Base-by-base conservation (phyloP, 2,113 vertebrate genomes). In the Vidua macroura region DNA sequence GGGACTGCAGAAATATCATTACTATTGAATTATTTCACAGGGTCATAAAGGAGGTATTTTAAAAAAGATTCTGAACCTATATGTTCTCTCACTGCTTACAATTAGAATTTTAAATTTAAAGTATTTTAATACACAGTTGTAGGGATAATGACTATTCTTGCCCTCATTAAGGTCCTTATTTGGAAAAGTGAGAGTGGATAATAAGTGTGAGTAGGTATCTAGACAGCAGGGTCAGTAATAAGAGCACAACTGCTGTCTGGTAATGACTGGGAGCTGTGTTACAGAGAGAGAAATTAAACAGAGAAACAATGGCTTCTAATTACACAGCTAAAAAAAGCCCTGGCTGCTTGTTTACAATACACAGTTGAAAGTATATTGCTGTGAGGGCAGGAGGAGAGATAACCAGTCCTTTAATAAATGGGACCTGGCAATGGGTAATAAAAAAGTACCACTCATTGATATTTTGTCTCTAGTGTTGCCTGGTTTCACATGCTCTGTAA, bases 211-310 rank as follows among this genome's bases (percentile, higher is more conserved):
- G 70, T 69, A 62, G 80, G 67, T 73, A 88, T 66, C 43, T 70
- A 70, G 85, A 70, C 53, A 89, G 78, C 67, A 90, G 59, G 63
- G 81, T 87, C 70, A 69, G 51, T 83, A 92, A 66, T 51, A 76
- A 90, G 78, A 79, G 51, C 81, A 68, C 49, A 82, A 35, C 81
- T 77, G 19, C 55, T 31, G 18, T 94, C 82, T 90, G 91, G 35
- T 94, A 73, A 52, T 92, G 91, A 80, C 91, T 90, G 84, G 77
- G 63, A 95, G 89, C 67, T 76, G n/a, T 49, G 37, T 30, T 85
- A 48, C 59, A 85, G 77, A 55, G 86, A 60, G 79, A 85, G 58
- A 94, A 96, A 95, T 83, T 74, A 87, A 92, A 74, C 63, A 85
- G 46, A 85, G 78, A 43, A 93, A 62, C 17, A 83, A 73, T 31